These are phyloP conservation scores for Cheilinus undulatus DNA, from an alignment of 2,113 vertebrate genomes.

Conservation along the genomic window DNA sequence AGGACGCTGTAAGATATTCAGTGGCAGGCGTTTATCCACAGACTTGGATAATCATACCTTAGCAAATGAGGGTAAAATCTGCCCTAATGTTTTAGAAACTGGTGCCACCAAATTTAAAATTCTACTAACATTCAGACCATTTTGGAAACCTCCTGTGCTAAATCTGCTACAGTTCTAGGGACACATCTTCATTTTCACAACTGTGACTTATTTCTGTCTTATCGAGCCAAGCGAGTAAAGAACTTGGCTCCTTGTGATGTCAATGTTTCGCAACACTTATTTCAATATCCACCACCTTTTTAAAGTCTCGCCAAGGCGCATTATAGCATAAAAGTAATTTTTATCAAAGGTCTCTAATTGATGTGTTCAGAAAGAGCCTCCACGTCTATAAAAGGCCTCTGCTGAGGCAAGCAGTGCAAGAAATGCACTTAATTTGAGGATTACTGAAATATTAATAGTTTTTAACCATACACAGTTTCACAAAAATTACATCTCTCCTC, in stretches of 20 bases:
- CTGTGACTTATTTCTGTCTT: conserved; percentile 15
- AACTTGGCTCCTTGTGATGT: not conserved
- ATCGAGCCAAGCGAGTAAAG: not conserved
- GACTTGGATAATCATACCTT: not conserved
- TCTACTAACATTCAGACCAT: conserved; percentile 3
- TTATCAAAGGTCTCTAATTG: conserved; percentile 40
- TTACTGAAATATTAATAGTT: conserved; percentile 64
- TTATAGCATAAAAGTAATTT: conserved; percentile 29
- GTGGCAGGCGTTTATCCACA: not conserved
- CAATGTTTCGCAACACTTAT: not conserved
- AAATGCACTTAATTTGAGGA: conserved; percentile 47
- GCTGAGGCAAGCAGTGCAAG: conserved; percentile 1
- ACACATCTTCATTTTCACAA: not conserved
- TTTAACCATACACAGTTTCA: conserved; percentile 51
- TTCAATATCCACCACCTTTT: conserved; percentile 41
- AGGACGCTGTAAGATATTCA: not conserved
- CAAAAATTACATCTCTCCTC: conserved; percentile 33
- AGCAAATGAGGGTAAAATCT: not conserved
- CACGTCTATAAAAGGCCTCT: conserved; percentile 34
- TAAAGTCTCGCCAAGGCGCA: conserved; percentile 22
- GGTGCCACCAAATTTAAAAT: conserved; percentile 29
- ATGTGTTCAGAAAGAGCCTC: conserved; percentile 39
- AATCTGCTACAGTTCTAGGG: not conserved
- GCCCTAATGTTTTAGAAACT: not conserved
- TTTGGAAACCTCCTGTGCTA: conserved; percentile 10